These are phyloP conservation scores for Lophochroa leadbeateri DNA, from an alignment of 2,113 vertebrate genomes.

Conservation along the genomic window DNA sequence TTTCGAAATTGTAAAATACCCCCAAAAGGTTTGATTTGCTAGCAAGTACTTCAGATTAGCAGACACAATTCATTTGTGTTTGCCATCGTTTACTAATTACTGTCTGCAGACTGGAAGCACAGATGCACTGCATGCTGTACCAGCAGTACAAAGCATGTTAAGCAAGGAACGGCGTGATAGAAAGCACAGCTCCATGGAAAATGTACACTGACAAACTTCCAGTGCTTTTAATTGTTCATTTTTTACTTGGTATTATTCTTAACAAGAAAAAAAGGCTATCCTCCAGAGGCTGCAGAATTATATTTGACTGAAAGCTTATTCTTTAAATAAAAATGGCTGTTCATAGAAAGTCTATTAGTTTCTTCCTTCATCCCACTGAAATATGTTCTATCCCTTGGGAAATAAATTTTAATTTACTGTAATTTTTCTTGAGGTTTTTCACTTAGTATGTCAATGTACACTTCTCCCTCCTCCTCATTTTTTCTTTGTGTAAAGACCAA, in stretches of 20 bases:
- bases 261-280: slow-evolving; percentile 35
- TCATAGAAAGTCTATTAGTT: slow-evolving; percentile 69
- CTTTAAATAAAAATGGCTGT: slow-evolving; percentile 67
- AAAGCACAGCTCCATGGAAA: slow-evolving; percentile 69
- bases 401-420: slow-evolving; percentile 77
- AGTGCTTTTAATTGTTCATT: slow-evolving; percentile 68
- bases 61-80: slow-evolving; percentile 69
- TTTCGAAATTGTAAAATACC: slow-evolving; percentile 6
- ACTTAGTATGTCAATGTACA: slow-evolving; percentile 53
- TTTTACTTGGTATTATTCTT: slow-evolving; percentile 75
- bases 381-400: slow-evolving; percentile 73
- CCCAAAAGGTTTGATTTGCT: slow-evolving; percentile 61
- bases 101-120: slow-evolving; percentile 42
- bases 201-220: slow-evolving; percentile 72
- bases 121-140: slow-evolving; percentile 40
- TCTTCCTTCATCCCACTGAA: slow-evolving; percentile 69
- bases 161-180: slow-evolving; percentile 43
- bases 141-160: slow-evolving; percentile 45
- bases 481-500: slow-evolving; percentile 42
- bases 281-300: slow-evolving; percentile 64
- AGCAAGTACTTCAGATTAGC: slow-evolving; percentile 48
- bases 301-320: slow-evolving; percentile 74
- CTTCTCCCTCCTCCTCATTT: slow-evolving; percentile 28
- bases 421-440: slow-evolving; percentile 65
- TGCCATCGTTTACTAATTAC: slow-evolving; percentile 75